Evolutionary conservation across 1,140 invertebrate species (phyloP).

Genomic region (Drosophila bipectinata): DNA sequence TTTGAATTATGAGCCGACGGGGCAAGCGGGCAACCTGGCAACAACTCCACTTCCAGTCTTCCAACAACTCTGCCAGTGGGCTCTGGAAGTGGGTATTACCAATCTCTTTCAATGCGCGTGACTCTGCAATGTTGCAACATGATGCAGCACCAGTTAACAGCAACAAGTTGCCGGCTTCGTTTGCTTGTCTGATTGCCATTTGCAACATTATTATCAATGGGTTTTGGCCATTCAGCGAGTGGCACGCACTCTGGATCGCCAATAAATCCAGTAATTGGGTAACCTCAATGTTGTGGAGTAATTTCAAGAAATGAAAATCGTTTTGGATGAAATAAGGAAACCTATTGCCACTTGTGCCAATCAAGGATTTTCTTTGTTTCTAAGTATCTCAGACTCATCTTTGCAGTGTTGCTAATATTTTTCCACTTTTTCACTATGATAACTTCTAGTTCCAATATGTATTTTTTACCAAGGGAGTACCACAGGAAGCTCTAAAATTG

Average conservation of each 20-base stretch:
- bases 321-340: not conserved
- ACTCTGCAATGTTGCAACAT: constrained; percentile 44
- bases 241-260: not conserved
- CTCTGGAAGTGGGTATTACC: constrained; percentile 4
- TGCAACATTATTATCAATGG: constrained; percentile 50
- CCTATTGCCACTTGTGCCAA: too few relatives aligned
- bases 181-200: constrained; percentile 35
- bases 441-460: too few relatives aligned
- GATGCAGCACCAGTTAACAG: not conserved
- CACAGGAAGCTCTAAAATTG: too few relatives aligned
- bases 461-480: too few relatives aligned
- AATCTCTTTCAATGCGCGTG: constrained; percentile 37
- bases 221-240: not conserved
- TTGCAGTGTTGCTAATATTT: too few relatives aligned
- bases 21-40: not conserved
- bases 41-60: constrained; percentile 11
- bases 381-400: too few relatives aligned
- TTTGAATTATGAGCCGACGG: constrained; percentile 52
- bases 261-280: constrained; percentile 2
- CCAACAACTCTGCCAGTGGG: not conserved
- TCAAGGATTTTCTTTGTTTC: too few relatives aligned
- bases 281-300: not conserved
- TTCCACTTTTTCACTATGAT: too few relatives aligned
- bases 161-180: constrained; percentile 19
- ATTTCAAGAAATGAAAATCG: too few relatives aligned